A percentile compares a stretch with the other conserved stretches of the same genome.
Conservation (phyloP, 1,140 invertebrate species). For the Drosophila sulfurigaster region DNA sequence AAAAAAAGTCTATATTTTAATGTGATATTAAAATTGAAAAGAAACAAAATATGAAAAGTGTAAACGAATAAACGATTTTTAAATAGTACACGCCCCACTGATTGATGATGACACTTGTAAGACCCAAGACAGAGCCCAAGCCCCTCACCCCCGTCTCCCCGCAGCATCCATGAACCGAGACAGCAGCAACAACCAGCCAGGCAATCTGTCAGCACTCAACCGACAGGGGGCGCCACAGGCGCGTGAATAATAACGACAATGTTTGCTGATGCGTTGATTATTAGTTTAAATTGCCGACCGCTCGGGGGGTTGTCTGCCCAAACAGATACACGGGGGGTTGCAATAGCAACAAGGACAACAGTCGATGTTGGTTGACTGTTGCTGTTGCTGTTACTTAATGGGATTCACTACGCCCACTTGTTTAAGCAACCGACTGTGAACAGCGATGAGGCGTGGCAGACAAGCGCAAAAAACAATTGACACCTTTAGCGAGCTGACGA, state of each 20-base stretch:
- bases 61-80: constrained; percentile 76
- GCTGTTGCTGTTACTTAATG: constrained; percentile 61
- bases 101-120: constrained; percentile 60
- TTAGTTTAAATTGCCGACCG: constrained; percentile 83
- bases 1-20: constrained; percentile 72
- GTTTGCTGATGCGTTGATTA: constrained; percentile 84
- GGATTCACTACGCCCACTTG: constrained; percentile 84
- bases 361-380: constrained; percentile 29
- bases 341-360: background rate
- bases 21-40: constrained; percentile 70
- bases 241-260: constrained; percentile 81
- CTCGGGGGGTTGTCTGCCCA: constrained; percentile 50
- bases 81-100: constrained; percentile 54
- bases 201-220: constrained; percentile 70
- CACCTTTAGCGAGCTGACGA: constrained; percentile 53
- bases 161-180: background rate
- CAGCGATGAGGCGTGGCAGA: constrained; percentile 70
- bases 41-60: constrained; percentile 54
- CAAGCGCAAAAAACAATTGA: constrained; percentile 64
- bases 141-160: background rate
- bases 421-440: constrained; percentile 79
- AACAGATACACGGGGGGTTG: constrained; percentile 11
- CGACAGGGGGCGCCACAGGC: constrained; percentile 58
- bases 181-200: constrained; percentile 7
- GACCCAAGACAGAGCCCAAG: background rate